A percentile compares a stretch with the other conserved stretches of the same genome.
Conservation (phyloP, 2,797 vertebrate species). For the Fistularia commersonii region DNA sequence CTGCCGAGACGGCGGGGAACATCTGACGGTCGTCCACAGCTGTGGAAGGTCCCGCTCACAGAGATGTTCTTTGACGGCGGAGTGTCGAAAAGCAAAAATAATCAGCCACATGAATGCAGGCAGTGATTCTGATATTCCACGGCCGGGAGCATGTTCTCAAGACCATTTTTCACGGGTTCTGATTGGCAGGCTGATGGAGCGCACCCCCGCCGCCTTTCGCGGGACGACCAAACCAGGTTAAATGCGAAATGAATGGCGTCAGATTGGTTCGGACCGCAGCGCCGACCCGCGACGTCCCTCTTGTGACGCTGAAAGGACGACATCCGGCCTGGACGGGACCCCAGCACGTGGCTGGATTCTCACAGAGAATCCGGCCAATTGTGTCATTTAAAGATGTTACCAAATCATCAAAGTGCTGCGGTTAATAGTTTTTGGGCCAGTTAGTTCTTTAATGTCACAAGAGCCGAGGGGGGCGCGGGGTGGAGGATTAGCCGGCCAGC, state of each 20-base stretch:
- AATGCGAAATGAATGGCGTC: background rate
- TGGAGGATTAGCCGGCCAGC: no score
- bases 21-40: no score
- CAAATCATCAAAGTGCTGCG: slow-evolving; percentile 68
- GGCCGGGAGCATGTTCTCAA: background rate
- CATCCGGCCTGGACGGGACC: slow-evolving; percentile 1
- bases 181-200: background rate
- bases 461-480: slow-evolving; percentile 62
- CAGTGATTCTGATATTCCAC: background rate
- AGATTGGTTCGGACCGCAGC: background rate
- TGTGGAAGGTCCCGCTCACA: no score
- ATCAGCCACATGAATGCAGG: background rate
- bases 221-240: no score
- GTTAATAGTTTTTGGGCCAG: slow-evolving; percentile 61
- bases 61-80: no score
- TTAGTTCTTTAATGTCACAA: slow-evolving; percentile 41
- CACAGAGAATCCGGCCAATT: slow-evolving; percentile 48
- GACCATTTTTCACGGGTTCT: background rate
- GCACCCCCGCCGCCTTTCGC: no score
- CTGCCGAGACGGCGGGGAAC: no score
- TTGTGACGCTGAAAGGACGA: no score
- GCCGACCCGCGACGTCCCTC: no score
- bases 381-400: slow-evolving; percentile 62
- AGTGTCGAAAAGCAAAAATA: no score
- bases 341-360: slow-evolving; percentile 26